Percentiles rank a stretch among this genome's conserved stretches.
Evolutionary conservation across 2,888 invertebrate species (phyloP).

Genomic region (Exephanes ischioxanthus): DNA sequence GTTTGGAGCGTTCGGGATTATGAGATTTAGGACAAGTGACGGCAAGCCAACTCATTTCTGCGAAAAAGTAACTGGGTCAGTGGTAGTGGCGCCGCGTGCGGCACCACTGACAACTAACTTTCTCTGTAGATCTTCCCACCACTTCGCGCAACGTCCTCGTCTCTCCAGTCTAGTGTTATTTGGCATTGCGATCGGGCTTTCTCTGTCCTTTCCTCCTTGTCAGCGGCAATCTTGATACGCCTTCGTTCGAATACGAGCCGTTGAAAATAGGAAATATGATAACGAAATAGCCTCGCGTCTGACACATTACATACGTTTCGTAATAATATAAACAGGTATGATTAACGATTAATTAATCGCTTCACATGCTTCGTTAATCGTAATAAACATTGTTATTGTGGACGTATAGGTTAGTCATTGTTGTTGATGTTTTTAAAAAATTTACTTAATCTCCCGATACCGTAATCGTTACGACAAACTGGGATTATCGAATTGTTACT

Average conservation of each 20-base stretch:
- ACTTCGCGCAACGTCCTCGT: neutral
- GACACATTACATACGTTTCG: neutral
- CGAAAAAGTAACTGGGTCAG: no score
- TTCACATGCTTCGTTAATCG: neutral
- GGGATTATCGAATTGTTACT: neutral
- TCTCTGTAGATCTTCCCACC: neutral
- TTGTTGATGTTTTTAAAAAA: neutral
- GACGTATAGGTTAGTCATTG: neutral
- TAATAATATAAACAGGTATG: neutral
- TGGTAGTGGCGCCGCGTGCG: no score
- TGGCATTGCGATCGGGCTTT: slow-evolving; percentile 26
- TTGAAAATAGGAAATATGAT: neutral
- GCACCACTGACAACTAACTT: neutral
- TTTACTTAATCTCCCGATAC: neutral
- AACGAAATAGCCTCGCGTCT: neutral
- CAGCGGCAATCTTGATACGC: neutral
- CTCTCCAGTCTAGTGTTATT: slow-evolving; percentile 17
- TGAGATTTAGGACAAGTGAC: no score
- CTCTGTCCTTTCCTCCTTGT: slow-evolving; percentile 1
- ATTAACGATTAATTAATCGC: neutral
- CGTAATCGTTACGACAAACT: neutral
- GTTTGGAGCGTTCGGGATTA: no score
- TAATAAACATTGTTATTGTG: neutral
- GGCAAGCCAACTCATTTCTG: no score
- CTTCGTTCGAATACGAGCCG: neutral